Evolutionary conservation across 2,797 vertebrate genomes (phyloP), one percentile per base, ranked within the genome.

Genomic region (Ibycter americanus): DNA sequence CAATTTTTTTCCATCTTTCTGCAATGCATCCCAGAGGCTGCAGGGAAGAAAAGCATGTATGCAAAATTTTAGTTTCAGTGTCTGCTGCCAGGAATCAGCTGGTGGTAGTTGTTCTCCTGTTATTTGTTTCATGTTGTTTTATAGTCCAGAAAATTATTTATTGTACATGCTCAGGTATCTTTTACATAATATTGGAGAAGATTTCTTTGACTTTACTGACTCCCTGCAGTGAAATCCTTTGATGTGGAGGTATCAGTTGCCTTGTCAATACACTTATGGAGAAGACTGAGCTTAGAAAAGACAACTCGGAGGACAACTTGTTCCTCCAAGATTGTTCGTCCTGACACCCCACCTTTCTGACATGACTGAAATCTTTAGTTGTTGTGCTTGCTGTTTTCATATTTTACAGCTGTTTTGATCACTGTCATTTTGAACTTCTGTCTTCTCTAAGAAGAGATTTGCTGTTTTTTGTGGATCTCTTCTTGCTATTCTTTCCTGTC

Each of bases 111-210:
- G 8, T 7, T 93, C 31, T 76, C 51, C 36, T 89, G 36, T 34
- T 77, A 46, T 66, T 95, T 93, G 73, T 79, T 90, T 84, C 2
- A 1, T 63, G 34, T 42, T 82, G 62, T 31, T 93, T 93, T 87
- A 70, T 63, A 66, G 63, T 70, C 55, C 74, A 63, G 47, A 73
- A 95, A 85, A 94, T 93, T 85, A 84, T 54, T 92, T 79, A 87
- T 54, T 76, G 29, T 79, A 61, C 51, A 83, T 82, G n/a, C 32
- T 77, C 22, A 88, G 18, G 21, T 82, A 31, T 76, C 29, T 90
- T 89, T 79, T 93, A 76, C n/a, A 36, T 84, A 84, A 82, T 23
- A 70, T 55, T 66, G 12, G 27, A 79, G 32, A 78, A 83, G 68
- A 65, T 83, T 88, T 66, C 32, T 87, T 70, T 70, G 63, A 70